Evolutionary conservation across 2,888 invertebrate genomes (phyloP).

Genomic region (Caenorhabditis sp.): DNA sequence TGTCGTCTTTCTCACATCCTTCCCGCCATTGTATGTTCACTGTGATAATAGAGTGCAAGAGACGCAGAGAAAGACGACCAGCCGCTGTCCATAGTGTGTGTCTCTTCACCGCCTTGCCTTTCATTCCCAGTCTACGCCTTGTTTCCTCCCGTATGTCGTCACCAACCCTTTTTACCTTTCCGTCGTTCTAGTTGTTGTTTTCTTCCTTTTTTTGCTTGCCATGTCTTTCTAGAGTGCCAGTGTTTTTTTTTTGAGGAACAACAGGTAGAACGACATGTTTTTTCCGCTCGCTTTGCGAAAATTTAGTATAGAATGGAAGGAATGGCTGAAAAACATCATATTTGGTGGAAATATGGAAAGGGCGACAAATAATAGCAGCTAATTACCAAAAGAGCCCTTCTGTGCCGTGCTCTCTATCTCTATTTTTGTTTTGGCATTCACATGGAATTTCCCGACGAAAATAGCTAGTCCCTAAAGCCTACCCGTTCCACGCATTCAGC

Average conservation of each 20-base stretch:
- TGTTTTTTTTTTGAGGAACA: slow-evolving; percentile 27
- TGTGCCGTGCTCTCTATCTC: not conserved
- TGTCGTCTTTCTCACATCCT: not conserved
- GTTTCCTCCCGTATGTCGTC: not conserved
- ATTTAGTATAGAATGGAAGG: no score
- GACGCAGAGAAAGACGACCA: not conserved
- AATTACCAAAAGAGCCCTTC: slow-evolving; percentile 11
- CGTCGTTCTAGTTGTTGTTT: no score
- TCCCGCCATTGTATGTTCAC: not conserved
- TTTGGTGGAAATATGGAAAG: not conserved
- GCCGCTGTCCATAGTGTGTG: not conserved
- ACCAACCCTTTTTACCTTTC: not conserved
- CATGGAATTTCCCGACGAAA: no score
- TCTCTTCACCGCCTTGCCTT: not conserved
- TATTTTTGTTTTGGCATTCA: slow-evolving; percentile 9
- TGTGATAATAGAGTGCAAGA: not conserved
- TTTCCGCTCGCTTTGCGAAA: no score
- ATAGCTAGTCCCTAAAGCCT: no score
- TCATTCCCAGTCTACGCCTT: no score
- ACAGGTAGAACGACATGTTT: not conserved
- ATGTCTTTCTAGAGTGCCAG: not conserved
- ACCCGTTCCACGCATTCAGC: no score
- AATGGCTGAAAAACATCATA: no score
- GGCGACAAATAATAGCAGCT: not conserved
- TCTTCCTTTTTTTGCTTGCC: not conserved